Conservation (phyloP, 64 coral and sea anemone genomes). For the Orbicella faveolata region DNA sequence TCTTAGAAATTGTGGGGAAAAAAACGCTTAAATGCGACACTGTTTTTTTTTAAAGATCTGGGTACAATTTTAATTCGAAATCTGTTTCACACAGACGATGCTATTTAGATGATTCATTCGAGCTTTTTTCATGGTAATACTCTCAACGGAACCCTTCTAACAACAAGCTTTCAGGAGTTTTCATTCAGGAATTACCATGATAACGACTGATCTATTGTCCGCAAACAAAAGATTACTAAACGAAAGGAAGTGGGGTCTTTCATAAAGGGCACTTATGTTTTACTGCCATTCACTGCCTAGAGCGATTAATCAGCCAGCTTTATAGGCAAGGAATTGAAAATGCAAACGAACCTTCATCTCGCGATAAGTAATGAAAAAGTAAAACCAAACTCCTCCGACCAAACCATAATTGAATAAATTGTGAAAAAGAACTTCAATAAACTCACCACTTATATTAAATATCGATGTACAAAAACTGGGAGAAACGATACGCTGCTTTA, state of each 20-base stretch:
- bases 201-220: constrained; percentile 89
- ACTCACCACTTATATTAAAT: constrained; percentile 63
- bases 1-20: constrained; percentile 21
- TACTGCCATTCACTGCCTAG: constrained; percentile 71
- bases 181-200: constrained; percentile 89
- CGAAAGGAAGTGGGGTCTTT: constrained; percentile 81
- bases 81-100: constrained; percentile 83
- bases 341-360: constrained; percentile 68
- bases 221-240: constrained; percentile 99
- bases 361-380: constrained; percentile 72
- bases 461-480: constrained; percentile 45
- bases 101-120: constrained; percentile 67
- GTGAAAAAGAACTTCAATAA: constrained; percentile 71
- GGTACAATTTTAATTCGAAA: constrained; percentile 86
- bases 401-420: constrained; percentile 90
- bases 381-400: constrained; percentile 46
- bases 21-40: neutral
- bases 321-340: constrained; percentile 91
- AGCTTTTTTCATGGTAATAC: constrained; percentile 84
- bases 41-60: constrained; percentile 37
- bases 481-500: neutral
- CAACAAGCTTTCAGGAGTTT: constrained; percentile 78
- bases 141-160: constrained; percentile 74
- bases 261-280: constrained; percentile 95
- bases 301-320: constrained; percentile 85